phyloP scores from a whole-genome alignment of 1,140 invertebrate species.

The Telenomus remus region DNA sequence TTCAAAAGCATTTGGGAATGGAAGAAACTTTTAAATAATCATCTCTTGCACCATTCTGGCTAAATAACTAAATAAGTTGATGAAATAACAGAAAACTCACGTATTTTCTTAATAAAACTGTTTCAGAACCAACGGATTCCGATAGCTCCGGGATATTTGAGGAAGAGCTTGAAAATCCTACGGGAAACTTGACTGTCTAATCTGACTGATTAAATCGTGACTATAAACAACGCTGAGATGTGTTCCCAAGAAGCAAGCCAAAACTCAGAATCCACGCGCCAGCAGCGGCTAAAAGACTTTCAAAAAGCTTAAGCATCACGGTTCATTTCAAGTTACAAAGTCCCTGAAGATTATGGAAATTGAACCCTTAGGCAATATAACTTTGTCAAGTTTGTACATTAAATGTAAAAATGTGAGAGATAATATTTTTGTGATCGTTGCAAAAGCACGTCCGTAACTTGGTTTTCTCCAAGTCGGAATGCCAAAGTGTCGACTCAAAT shows the following conservation, averaged over 20 bases:
- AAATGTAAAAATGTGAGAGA: conserved; percentile 20
- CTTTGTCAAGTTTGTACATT: conserved; percentile 33
- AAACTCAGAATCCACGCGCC: neutral
- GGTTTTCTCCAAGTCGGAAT: conserved; percentile 29
- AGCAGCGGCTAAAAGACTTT: too few relatives aligned
- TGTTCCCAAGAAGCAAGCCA: conserved; percentile 34
- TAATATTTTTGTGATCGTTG: conserved; percentile 37
- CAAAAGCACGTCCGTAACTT: conserved; percentile 20
- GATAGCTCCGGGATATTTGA: conserved; percentile 40
- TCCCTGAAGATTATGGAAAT: too few relatives aligned
- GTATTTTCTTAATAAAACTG: conserved; percentile 26
- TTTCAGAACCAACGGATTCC: conserved; percentile 45
- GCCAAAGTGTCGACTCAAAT: conserved; percentile 41
- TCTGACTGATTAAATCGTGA: conserved; percentile 28
- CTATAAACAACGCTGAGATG: conserved; percentile 16
- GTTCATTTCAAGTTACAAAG: too few relatives aligned
- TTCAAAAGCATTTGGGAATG: too few relatives aligned
- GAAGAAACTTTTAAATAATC: neutral
- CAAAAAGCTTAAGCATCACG: too few relatives aligned
- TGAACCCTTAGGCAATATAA: too few relatives aligned
- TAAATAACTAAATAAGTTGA: neutral
- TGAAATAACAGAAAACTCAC: conserved; percentile 13
- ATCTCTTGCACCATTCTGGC: conserved; percentile 2
- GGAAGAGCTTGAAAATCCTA: conserved; percentile 26
- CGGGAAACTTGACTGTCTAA: conserved; percentile 14